Conservation (phyloP, 2,797 vertebrate species). For the Falco peregrinus region DNA sequence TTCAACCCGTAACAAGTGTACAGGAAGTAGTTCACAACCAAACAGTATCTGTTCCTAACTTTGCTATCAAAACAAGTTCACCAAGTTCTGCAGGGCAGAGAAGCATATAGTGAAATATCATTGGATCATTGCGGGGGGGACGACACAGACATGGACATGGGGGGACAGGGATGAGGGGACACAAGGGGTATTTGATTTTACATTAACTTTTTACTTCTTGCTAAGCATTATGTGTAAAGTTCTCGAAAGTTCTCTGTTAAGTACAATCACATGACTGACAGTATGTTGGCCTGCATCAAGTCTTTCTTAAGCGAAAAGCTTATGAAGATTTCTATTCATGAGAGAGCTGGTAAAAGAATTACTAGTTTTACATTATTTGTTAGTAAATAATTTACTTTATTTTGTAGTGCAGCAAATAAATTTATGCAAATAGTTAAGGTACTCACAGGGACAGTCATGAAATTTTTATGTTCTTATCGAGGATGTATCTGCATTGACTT, state of each 20-base stretch:
- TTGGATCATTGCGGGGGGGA: fast-evolving
- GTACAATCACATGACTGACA: neutral
- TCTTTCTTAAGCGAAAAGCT: neutral
- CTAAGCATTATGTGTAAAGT: neutral
- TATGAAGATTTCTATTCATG: neutral
- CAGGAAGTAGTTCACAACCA: neutral
- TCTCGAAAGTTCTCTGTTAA: neutral
- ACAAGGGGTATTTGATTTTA: neutral
- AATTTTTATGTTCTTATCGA: neutral
- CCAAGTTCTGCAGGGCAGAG: neutral
- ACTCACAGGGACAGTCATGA: neutral
- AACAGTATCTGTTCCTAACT: neutral
- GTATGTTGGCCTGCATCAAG: neutral
- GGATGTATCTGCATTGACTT: neutral
- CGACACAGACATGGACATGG: fast-evolving
- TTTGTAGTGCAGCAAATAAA: neutral
- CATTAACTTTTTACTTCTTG: neutral
- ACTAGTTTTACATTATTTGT: neutral
- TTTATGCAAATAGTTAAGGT: neutral
- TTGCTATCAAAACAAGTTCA: neutral
- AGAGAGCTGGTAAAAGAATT: neutral
- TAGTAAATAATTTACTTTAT: neutral
- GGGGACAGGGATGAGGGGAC: fast-evolving
- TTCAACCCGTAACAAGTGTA: neutral
- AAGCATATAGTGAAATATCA: neutral